phyloP scores from a whole-genome alignment of 2,888 invertebrate genomes.

The Drosophila anomelani region DNA sequence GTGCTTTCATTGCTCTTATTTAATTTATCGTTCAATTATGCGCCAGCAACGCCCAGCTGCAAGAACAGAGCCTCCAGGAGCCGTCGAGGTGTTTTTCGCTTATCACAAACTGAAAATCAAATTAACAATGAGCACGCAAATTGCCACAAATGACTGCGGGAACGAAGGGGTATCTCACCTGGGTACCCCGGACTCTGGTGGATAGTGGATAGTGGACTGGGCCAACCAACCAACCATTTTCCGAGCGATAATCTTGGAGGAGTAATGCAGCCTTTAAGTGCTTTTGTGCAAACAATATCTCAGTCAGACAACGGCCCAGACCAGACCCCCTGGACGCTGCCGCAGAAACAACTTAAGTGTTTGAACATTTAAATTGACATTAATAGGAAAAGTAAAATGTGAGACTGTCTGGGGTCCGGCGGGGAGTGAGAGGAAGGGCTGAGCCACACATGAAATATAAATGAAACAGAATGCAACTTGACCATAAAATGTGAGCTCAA shows the following conservation, averaged over 20 bases:
- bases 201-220: slow-evolving; percentile 1
- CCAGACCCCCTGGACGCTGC: slow-evolving; percentile 14
- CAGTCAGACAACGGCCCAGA: slow-evolving; percentile 24
- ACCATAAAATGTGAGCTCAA: slow-evolving; percentile 56
- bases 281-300: slow-evolving; percentile 41
- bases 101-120: slow-evolving; percentile 69
- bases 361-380: slow-evolving; percentile 61
- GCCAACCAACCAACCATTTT: slow-evolving; percentile 38
- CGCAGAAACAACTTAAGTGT: slow-evolving; percentile 23
- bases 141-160: slow-evolving; percentile 62
- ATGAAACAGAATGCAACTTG: slow-evolving; percentile 52
- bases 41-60: slow-evolving; percentile 52
- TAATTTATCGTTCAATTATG: slow-evolving; percentile 78
- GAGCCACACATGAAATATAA: slow-evolving; percentile 58
- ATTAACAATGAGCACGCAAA: slow-evolving; percentile 78
- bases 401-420: slow-evolving; percentile 36
- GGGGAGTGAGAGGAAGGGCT: slow-evolving; percentile 4
- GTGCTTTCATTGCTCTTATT: slow-evolving; percentile 38
- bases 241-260: slow-evolving; percentile 10
- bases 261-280: slow-evolving; percentile 49
- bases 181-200: neutral
- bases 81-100: slow-evolving; percentile 59
- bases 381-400: slow-evolving; percentile 48
- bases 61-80: slow-evolving; percentile 18
- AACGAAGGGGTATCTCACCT: slow-evolving; percentile 4